Evolutionary conservation across 2,888 invertebrate species (phyloP).

Genomic region (Mamestra brassicae): DNA sequence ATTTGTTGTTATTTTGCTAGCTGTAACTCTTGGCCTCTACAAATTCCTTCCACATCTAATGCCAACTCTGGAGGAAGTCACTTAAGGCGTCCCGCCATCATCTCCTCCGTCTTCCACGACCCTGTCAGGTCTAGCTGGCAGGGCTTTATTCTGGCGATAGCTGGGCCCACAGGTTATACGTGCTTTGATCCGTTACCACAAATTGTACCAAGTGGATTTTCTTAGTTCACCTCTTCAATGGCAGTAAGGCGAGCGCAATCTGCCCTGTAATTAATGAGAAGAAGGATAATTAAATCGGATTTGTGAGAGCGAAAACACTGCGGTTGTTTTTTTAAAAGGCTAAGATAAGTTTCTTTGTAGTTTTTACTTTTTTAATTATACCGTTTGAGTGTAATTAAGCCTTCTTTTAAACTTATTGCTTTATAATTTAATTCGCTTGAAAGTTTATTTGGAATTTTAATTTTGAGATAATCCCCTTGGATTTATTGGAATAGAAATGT

Average conservation of each 20-base stretch:
- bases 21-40: too few species aligned
- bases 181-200: background rate
- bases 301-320: conserved; percentile 70
- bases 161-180: too few species aligned
- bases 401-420: conserved; percentile 18
- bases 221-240: conserved; percentile 39
- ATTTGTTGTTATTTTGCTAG: too few species aligned
- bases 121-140: too few species aligned
- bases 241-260: conserved; percentile 73
- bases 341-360: conserved; percentile 57
- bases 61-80: too few species aligned
- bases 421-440: conserved; percentile 23
- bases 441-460: conserved; percentile 30
- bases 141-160: too few species aligned
- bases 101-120: too few species aligned
- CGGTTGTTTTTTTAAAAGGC: conserved; percentile 50
- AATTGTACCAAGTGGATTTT: conserved; percentile 1
- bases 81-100: too few species aligned
- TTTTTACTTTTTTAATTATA: conserved; percentile 39
- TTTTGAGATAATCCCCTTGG: conserved; percentile 8
- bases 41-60: too few species aligned
- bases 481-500: conserved; percentile 23
- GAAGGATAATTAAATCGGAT: conserved; percentile 80
- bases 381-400: conserved; percentile 35
- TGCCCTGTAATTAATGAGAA: conserved; percentile 81